A percentile compares a stretch with the other conserved stretches of the same genome.
Evolutionary conservation across 1,140 invertebrate genomes (phyloP).

Genomic region (Campoletis sonorensis): DNA sequence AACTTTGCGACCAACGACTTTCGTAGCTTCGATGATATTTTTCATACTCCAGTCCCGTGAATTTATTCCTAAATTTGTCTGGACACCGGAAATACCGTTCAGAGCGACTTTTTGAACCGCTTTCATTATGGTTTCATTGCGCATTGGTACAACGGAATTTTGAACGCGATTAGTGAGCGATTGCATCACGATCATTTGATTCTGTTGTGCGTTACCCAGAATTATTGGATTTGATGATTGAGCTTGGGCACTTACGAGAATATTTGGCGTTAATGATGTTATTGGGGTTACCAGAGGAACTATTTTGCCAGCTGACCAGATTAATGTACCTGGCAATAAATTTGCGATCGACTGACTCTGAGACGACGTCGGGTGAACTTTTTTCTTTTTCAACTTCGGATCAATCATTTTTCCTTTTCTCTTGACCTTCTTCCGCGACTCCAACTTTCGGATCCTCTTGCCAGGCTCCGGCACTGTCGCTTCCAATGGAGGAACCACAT

Average conservation of each 20-base stretch:
- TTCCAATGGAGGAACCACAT: constrained; percentile 13
- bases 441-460: constrained; percentile 54
- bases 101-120: constrained; percentile 68
- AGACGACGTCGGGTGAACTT: constrained; percentile 51
- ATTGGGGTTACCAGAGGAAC: constrained; percentile 73
- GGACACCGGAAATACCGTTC: constrained; percentile 67
- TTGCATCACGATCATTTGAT: constrained; percentile 75
- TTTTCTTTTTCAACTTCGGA: constrained; percentile 60
- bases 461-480: constrained; percentile 33
- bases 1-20: constrained; percentile 71
- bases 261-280: constrained; percentile 67
- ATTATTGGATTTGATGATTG: constrained; percentile 70
- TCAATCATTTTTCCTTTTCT: constrained; percentile 57
- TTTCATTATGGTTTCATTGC: constrained; percentile 68
- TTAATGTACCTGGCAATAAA: constrained; percentile 68
- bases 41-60: constrained; percentile 73
- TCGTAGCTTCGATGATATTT: constrained; percentile 71
- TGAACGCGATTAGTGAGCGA: constrained; percentile 66
- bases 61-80: constrained; percentile 68
- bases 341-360: constrained; percentile 63
- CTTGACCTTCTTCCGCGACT: constrained; percentile 54
- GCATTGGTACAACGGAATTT: constrained; percentile 68
- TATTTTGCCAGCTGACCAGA: constrained; percentile 71
- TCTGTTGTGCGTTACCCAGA: constrained; percentile 69
- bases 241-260: constrained; percentile 70